phyloP scores from a whole-genome alignment of 1,140 invertebrate species.

The Stenopsyche tienmushanensis region DNA sequence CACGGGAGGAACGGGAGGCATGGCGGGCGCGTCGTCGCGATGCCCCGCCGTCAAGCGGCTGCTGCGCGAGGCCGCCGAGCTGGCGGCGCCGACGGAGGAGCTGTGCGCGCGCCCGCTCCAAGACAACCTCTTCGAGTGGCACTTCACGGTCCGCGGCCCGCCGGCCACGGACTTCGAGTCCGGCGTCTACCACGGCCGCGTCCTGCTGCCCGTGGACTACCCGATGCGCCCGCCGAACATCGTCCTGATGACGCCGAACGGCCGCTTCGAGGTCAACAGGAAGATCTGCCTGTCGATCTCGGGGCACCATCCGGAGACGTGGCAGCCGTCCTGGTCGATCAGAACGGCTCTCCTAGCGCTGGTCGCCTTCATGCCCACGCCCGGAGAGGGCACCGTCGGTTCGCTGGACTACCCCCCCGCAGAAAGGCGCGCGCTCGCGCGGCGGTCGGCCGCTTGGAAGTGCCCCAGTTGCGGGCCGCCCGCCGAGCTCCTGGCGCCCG shows the following conservation, averaged over 20 bases:
- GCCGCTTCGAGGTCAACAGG: conserved; percentile 85
- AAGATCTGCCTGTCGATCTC: conserved; percentile 94
- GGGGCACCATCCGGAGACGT: conserved; percentile 90
- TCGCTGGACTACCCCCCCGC: conserved; percentile 79
- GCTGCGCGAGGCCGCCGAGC: conserved; percentile 84
- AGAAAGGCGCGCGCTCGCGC: conserved; percentile 72
- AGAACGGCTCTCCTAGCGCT: conserved; percentile 87
- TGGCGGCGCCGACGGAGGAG: conserved; percentile 85
- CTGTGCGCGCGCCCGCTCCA: conserved; percentile 84
- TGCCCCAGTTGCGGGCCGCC: conserved; percentile 57
- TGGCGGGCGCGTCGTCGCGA: neutral
- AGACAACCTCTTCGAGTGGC: conserved; percentile 95
- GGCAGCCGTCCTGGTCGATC: conserved; percentile 93
- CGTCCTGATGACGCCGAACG: conserved; percentile 87
- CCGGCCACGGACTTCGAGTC: conserved; percentile 78
- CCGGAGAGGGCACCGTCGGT: conserved; percentile 79
- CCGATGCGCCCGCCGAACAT: conserved; percentile 95
- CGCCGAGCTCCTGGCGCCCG: conserved; percentile 44
- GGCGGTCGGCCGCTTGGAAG: conserved; percentile 55
- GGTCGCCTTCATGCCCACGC: conserved; percentile 88
- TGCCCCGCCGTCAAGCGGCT: conserved; percentile 60
- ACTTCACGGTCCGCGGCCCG: conserved; percentile 87
- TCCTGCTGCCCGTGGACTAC: conserved; percentile 82
- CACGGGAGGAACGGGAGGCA: neutral
- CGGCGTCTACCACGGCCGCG: conserved; percentile 84